Conservation (phyloP, 1,140 invertebrate species). For the Aphis craccivora region DNA sequence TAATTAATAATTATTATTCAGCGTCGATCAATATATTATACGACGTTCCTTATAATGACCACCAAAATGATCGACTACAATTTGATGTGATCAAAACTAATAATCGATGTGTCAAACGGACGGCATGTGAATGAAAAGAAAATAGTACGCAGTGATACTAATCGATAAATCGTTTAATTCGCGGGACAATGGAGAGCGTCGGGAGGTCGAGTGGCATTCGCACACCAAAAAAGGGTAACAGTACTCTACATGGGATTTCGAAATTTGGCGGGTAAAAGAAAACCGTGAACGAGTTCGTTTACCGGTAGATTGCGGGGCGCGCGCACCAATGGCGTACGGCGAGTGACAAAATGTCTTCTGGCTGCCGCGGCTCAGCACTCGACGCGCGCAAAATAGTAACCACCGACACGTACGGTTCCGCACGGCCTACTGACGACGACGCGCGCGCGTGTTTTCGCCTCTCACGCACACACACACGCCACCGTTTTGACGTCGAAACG, state of each 20-base stretch:
- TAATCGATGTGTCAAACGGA: too few species aligned
- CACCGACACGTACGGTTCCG: conserved; percentile 22
- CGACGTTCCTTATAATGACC: neutral
- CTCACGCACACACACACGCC: neutral
- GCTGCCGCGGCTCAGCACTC: neutral
- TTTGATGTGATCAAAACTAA: neutral
- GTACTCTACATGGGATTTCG: neutral
- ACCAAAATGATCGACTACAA: too few species aligned
- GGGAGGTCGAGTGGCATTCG: too few species aligned
- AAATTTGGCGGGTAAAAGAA: conserved; percentile 2
- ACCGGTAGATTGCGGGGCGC: conserved; percentile 5
- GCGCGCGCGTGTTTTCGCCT: neutral
- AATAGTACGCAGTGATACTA: too few species aligned
- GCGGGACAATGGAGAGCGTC: too few species aligned
- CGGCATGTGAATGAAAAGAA: too few species aligned
- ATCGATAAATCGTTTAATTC: too few species aligned
- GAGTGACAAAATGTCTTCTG: conserved; percentile 11
- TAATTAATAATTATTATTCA: neutral
- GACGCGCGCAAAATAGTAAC: conserved; percentile 47
- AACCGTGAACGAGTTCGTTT: neutral
- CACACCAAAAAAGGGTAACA: neutral
- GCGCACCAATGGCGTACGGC: neutral
- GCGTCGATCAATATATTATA: neutral
- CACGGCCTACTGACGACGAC: neutral
- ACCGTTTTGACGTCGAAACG: neutral